Evolutionary conservation across 2,797 vertebrate genomes (phyloP).

Genomic region (Merluccius polli): DNA sequence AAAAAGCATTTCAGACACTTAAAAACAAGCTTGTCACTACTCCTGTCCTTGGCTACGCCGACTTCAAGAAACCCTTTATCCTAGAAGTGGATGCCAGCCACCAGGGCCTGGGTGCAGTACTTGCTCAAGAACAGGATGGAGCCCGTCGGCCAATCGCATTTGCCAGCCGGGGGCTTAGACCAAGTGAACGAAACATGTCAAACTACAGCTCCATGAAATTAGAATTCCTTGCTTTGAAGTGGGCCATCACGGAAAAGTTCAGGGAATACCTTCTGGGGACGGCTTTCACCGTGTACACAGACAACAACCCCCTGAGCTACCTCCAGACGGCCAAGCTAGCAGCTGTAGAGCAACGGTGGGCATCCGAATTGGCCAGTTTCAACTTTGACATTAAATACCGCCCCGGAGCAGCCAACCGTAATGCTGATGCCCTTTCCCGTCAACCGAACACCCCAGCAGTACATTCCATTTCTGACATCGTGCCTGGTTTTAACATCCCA

Average conservation of each 20-base stretch:
- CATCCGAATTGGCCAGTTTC: neutral
- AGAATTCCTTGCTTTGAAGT: no score
- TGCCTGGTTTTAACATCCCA: neutral
- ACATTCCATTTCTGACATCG: neutral
- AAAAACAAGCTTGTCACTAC: neutral
- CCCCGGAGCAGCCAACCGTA: neutral
- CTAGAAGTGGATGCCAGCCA: neutral
- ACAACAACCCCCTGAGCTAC: no score
- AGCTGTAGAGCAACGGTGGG: conserved; percentile 9
- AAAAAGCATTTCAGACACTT: neutral
- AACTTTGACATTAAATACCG: conserved; percentile 4
- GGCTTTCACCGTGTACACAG: no score
- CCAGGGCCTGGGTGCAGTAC: conserved; percentile 7
- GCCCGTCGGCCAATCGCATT: neutral
- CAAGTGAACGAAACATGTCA: no score
- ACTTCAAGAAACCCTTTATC: conserved; percentile 4
- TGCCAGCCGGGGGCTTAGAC: no score
- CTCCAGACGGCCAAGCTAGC: no score
- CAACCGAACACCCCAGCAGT: no score
- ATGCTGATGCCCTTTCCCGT: neutral
- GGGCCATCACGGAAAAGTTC: no score
- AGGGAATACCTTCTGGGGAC: no score
- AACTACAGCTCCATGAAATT: no score
- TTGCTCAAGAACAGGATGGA: conserved; percentile 2
- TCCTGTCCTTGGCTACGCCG: neutral